Conservation (phyloP, 2,113 vertebrate species). For the Boulengerochromis microlepis region DNA sequence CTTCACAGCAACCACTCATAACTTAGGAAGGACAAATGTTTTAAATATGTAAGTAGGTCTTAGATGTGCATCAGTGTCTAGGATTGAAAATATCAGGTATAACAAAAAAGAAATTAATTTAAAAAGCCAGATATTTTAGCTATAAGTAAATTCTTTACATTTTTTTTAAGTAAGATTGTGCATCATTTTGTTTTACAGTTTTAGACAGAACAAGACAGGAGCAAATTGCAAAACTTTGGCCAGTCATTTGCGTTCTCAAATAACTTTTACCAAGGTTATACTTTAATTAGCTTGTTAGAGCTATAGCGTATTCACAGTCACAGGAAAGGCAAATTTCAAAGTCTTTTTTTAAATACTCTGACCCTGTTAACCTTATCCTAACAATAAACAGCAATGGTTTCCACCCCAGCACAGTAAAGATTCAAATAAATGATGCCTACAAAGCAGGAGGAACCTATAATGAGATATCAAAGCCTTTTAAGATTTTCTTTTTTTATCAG, state of each 20-base stretch:
- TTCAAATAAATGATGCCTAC: not conserved
- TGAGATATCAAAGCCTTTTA: not conserved
- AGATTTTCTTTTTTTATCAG: not conserved
- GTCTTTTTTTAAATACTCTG: not conserved
- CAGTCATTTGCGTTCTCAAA: not conserved
- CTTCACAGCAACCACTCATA: not conserved
- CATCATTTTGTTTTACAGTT: not conserved
- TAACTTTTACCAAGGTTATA: not conserved
- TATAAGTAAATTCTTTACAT: not conserved
- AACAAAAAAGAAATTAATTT: not conserved
- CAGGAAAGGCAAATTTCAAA: not conserved
- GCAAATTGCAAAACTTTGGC: not conserved
- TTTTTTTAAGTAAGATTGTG: not conserved
- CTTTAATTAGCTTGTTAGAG: not conserved
- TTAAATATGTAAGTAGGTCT: not conserved
- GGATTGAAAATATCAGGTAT: not conserved
- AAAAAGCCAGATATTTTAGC: not conserved
- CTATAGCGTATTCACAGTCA: not conserved
- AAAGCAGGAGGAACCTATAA: not conserved
- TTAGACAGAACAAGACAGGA: not conserved
- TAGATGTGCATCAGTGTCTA: not conserved
- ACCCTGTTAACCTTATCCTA: not conserved
- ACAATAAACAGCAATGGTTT: not conserved
- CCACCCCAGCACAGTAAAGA: not conserved
- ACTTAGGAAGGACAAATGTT: not conserved